A percentile compares a stretch with the other conserved stretches of the same genome.
These are phyloP conservation scores for Camponotus vicinus DNA, from an alignment of 1,140 invertebrate genomes.

Conservation along the genomic window DNA sequence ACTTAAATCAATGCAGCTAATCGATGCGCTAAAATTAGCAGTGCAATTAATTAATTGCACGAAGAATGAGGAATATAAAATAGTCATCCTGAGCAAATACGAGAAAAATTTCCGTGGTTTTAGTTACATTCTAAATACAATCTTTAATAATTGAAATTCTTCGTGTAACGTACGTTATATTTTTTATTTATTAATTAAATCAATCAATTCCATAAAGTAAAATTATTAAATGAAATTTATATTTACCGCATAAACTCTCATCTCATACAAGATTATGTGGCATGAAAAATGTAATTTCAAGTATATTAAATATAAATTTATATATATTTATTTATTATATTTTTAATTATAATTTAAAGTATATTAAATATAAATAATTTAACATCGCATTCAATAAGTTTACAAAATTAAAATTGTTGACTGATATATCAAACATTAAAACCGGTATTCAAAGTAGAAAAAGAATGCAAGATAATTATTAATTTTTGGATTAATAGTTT, in stretches of 20 bases:
- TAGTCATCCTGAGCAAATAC: background rate
- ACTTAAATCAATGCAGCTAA: constrained; percentile 11
- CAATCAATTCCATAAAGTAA: background rate
- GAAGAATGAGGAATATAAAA: background rate
- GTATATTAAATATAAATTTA: too few species aligned
- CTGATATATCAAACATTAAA: background rate
- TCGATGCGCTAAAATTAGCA: constrained; percentile 1
- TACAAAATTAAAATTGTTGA: constrained; percentile 8
- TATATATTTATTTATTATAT: too few species aligned
- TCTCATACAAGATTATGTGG: background rate
- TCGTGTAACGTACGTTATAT: background rate
- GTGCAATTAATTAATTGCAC: constrained; percentile 17
- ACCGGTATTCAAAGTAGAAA: background rate
- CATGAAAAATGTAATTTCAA: constrained; percentile 13
- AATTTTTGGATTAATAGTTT: background rate
- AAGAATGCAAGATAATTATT: background rate
- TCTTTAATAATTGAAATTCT: background rate
- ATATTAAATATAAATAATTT: background rate
- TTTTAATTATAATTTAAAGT: background rate
- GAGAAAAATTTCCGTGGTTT: constrained; percentile 19
- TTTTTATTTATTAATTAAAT: background rate
- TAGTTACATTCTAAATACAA: background rate
- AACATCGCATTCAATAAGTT: constrained; percentile 6
- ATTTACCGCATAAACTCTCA: constrained; percentile 16
- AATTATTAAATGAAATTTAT: background rate